Evolutionary conservation across 2,113 vertebrate species (phyloP), one percentile per base, ranked within the genome.

Genomic region (Salvelinus sp.): DNA sequence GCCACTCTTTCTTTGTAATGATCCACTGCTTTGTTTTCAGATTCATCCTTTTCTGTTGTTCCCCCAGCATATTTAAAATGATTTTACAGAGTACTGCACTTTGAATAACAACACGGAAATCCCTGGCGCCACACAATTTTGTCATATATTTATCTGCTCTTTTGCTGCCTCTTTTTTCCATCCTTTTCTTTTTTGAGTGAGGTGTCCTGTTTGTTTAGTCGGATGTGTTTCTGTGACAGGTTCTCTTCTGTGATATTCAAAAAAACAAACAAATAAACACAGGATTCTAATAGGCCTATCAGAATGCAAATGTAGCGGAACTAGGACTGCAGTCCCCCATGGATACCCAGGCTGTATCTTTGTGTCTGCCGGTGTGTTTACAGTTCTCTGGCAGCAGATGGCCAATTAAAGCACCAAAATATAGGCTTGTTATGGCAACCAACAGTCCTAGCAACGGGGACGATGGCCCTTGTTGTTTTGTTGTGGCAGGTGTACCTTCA

Each of bases 401-500:
- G 70, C 64, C 78, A 85, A 78, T 82, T 82, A 69, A 82, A 82
- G 70, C 33, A 70, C 48, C 38, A 75, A 85, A 82, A 81, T 81
- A 79, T 70, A 70, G 64, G 66, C 79, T 86, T 83, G 76, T 79
- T 83, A 86, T 86, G 74, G 69, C 74, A 77, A 80, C 69, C 68
- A 20, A 69, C 68, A 5, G 4, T 76, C 76, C 54, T 79, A 76
- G 73, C 78, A 78, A 72, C 25, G 7, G 28, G 70, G 73, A n/a
- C 72, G 78, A 73, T 69, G 74, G 76, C 44, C 66, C 76, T 76
- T 75, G 65, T 70, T 82, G 79, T 83, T 81, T 64, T 71, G 54
- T 20, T 20, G 73, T 16, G 60, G 70, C 82, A 82, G 76, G 79
- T 82, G 76, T 79, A 75, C 48, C 63, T 79, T 69, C 30, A 18